Evolutionary conservation across 2,888 invertebrate species (phyloP).

Genomic region (Leucozona laternaria): DNA sequence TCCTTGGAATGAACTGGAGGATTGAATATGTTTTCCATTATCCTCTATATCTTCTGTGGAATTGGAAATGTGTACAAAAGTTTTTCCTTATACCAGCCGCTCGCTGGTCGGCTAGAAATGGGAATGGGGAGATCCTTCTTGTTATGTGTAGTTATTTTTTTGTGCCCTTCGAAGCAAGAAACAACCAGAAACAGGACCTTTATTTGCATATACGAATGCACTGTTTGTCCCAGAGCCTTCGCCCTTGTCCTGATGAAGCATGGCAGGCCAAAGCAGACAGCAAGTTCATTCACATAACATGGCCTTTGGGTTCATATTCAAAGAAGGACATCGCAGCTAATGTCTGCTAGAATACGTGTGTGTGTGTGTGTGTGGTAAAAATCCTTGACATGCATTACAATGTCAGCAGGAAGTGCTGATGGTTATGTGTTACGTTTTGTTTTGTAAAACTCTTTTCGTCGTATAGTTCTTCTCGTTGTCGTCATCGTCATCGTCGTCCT

Average conservation of each 20-base stretch:
- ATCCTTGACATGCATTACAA: slow-evolving; percentile 78
- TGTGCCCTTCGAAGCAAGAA: slow-evolving; percentile 57
- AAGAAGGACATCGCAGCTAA: slow-evolving; percentile 56
- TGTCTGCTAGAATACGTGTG: slow-evolving; percentile 46
- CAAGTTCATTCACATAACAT: slow-evolving; percentile 72
- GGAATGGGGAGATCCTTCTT: background rate
- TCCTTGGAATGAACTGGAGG: slow-evolving; percentile 53
- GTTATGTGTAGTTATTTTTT: slow-evolving; percentile 53
- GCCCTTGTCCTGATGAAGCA: slow-evolving; percentile 42
- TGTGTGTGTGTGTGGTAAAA: slow-evolving; percentile 62
- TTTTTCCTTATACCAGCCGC: slow-evolving; percentile 39
- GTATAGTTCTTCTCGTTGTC: background rate
- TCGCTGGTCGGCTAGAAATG: background rate
- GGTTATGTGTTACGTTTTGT: slow-evolving; percentile 76
- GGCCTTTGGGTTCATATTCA: slow-evolving; percentile 59
- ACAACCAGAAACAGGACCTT: slow-evolving; percentile 70
- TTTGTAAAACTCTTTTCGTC: slow-evolving; percentile 27
- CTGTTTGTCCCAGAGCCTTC: slow-evolving; percentile 47
- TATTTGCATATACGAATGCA: slow-evolving; percentile 75
- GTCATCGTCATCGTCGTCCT: slow-evolving; percentile 32
- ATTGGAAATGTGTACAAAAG: slow-evolving; percentile 64
- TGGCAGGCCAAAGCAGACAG: slow-evolving; percentile 50
- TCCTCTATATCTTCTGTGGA: slow-evolving; percentile 49
- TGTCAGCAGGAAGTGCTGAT: slow-evolving; percentile 77
- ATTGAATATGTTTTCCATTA: slow-evolving; percentile 75